Evolutionary conservation across 2,113 vertebrate species (phyloP).

Genomic region (Bagarius yarrelli): DNA sequence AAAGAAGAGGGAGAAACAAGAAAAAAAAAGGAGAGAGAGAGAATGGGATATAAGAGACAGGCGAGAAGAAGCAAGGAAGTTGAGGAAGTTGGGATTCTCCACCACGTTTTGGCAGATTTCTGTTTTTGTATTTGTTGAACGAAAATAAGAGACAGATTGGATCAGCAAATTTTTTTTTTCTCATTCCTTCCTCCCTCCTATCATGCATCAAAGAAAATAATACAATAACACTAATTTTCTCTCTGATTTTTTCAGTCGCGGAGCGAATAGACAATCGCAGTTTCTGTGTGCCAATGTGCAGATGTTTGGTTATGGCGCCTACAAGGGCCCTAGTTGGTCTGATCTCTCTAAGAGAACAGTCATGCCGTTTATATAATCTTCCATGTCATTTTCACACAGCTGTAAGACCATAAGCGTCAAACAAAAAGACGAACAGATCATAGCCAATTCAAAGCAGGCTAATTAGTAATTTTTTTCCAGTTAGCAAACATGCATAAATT

Average conservation of each 20-base stretch:
- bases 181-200: background rate
- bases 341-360: background rate
- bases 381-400: background rate
- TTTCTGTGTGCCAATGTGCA: background rate
- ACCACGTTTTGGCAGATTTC: conserved; percentile 64
- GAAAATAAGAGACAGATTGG: background rate
- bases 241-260: background rate
- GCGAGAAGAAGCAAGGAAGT: background rate
- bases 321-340: background rate
- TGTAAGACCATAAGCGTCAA: background rate
- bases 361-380: background rate
- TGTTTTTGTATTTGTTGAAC: conserved; percentile 16
- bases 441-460: background rate
- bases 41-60: background rate
- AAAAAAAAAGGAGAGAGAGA: background rate
- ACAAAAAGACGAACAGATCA: background rate
- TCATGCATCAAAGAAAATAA: background rate
- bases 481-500: background rate
- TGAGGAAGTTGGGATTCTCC: conserved; percentile 36
- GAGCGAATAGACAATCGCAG: conserved; percentile 4
- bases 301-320: conserved; percentile 14
- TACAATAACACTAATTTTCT: background rate
- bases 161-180: background rate
- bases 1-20: background rate
- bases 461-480: no score